Percentiles rank a stretch among this genome's conserved stretches.
Conservation (phyloP, 2,888 invertebrate species). For the Tinea pellionella region DNA sequence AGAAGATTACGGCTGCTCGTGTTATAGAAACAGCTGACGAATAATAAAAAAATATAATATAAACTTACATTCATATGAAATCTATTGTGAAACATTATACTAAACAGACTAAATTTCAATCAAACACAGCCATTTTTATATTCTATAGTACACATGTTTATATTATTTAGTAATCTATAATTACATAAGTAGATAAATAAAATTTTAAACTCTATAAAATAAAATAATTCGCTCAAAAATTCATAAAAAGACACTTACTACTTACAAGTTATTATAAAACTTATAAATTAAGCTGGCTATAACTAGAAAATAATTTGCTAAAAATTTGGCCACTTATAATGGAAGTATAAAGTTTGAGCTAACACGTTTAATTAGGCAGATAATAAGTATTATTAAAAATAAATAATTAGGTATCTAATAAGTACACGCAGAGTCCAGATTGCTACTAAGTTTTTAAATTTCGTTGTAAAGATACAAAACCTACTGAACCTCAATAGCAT, state of each 20-base stretch:
- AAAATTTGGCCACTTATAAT: constrained; percentile 6
- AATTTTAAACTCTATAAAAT: not conserved
- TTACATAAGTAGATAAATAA: not conserved
- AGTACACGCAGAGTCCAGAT: no score
- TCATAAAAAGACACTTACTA: not conserved
- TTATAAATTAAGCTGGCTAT: not conserved
- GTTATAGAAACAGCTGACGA: no score
- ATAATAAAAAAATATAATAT: not conserved
- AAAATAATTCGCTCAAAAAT: constrained; percentile 3
- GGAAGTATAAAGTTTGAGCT: constrained; percentile 5
- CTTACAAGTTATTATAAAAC: no score
- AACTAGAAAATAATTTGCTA: not conserved
- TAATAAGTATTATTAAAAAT: not conserved
- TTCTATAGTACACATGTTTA: constrained; percentile 27
- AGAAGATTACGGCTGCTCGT: no score
- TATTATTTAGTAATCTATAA: constrained; percentile 24
- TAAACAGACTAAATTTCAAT: constrained; percentile 52
- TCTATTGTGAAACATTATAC: constrained; percentile 38
- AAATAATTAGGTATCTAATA: no score
- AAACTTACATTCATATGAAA: not conserved
- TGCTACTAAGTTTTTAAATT: no score
- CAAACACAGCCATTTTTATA: constrained; percentile 65
- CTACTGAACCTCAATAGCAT: no score
- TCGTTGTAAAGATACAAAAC: no score
- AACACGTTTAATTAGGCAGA: not conserved